Evolutionary conservation across 2,113 vertebrate genomes (phyloP).

Genomic region (Thamnophis sirtalis): DNA sequence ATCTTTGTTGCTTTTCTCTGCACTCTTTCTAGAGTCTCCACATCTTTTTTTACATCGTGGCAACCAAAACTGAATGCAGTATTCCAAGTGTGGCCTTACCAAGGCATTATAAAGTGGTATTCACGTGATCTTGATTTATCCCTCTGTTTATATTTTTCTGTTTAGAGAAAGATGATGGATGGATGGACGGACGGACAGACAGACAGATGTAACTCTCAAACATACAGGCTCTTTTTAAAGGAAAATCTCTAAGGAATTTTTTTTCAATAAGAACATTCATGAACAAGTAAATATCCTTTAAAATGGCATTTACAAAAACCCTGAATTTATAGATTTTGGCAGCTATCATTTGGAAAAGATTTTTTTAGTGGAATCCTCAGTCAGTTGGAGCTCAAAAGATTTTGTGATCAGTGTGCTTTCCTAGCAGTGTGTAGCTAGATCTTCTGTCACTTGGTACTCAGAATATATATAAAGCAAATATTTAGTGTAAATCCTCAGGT

Average conservation of each 20-base stretch:
- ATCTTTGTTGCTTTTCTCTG: no score
- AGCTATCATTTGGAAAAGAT: background rate
- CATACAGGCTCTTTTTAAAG: background rate
- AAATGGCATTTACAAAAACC: background rate
- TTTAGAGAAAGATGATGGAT: no score
- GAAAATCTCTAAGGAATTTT: background rate
- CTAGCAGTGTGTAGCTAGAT: background rate
- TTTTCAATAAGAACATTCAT: background rate
- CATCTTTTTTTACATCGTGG: no score
- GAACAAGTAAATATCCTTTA: slow-evolving; percentile 3
- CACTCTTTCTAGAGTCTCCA: no score
- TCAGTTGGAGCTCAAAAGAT: background rate
- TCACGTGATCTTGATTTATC: no score
- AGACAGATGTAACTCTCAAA: slow-evolving; percentile 22
- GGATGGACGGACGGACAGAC: rapidly evolving
- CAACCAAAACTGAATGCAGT: no score
- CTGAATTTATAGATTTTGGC: background rate
- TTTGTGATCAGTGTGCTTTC: background rate
- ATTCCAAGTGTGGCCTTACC: no score
- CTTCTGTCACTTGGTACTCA: background rate
- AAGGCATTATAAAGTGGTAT: no score
- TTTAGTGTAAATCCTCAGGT: slow-evolving; percentile 37
- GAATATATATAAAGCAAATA: slow-evolving; percentile 42
- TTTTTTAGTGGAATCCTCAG: background rate
- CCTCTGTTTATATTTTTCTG: no score